Evolutionary conservation across 2,113 vertebrate genomes (phyloP).

Genomic region (Suncus etruscus): DNA sequence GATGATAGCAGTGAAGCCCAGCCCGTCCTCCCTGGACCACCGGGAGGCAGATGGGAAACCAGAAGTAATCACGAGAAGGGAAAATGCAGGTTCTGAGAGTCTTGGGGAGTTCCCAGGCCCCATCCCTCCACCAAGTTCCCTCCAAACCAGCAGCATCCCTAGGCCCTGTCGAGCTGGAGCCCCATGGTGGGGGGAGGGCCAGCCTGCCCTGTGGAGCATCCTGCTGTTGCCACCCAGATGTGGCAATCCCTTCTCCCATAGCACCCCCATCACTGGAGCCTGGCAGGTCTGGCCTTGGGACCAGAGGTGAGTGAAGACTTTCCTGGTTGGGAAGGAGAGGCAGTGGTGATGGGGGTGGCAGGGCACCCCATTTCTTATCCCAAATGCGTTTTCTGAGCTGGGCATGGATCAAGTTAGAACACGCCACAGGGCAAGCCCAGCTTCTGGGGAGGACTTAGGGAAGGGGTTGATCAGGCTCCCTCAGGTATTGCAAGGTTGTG

Average conservation of each 20-base stretch:
- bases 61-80: slow-evolving; percentile 30
- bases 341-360: background rate
- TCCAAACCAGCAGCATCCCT: slow-evolving; percentile 53
- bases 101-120: slow-evolving; percentile 52
- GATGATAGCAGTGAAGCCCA: slow-evolving; percentile 1
- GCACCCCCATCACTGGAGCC: slow-evolving; percentile 62
- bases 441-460: background rate
- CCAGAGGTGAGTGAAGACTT: slow-evolving; percentile 70
- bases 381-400: slow-evolving; percentile 18
- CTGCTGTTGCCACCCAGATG: slow-evolving; percentile 71
- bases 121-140: slow-evolving; percentile 35
- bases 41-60: slow-evolving; percentile 3
- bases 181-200: slow-evolving; percentile 61
- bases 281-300: slow-evolving; percentile 71
- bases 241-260: slow-evolving; percentile 66
- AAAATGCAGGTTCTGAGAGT: slow-evolving; percentile 26
- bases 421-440: background rate
- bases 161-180: slow-evolving; percentile 66
- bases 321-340: slow-evolving; percentile 40
- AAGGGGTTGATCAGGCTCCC: background rate
- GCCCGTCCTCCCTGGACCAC: background rate
- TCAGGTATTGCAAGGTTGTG: slow-evolving; percentile 48
- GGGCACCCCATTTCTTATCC: background rate
- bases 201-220: slow-evolving; percentile 69
- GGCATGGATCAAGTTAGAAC: slow-evolving; percentile 13